Conservation (phyloP, 2,797 vertebrate genomes). For the Rhinichthys osculus region DNA sequence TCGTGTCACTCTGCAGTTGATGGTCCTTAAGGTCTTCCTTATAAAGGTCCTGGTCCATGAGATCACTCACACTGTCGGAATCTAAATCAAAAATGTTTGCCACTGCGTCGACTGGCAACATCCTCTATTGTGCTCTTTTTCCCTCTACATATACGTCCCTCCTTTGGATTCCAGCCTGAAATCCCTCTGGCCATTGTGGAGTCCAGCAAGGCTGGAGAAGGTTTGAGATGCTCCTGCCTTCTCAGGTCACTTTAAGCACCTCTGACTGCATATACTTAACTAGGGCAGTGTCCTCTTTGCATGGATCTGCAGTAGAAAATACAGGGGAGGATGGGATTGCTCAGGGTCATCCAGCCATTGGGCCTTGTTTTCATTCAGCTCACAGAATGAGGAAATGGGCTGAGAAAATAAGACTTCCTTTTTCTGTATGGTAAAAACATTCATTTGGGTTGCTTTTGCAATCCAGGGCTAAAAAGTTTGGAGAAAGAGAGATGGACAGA, state of each 20-base stretch:
- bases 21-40: slow-evolving; percentile 52
- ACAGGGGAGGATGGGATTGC: slow-evolving; percentile 73
- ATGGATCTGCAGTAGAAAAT: slow-evolving; percentile 77
- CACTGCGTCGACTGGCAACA: slow-evolving; percentile 10
- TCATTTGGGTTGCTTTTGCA: slow-evolving; percentile 47
- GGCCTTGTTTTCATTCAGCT: slow-evolving; percentile 58
- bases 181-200: slow-evolving; percentile 50
- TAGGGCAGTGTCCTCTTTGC: slow-evolving; percentile 80
- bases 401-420: slow-evolving; percentile 52
- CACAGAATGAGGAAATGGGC: slow-evolving; percentile 53
- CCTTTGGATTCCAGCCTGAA: slow-evolving; percentile 52
- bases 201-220: slow-evolving; percentile 58
- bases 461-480: slow-evolving; percentile 48
- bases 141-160: slow-evolving; percentile 45
- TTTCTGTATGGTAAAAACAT: slow-evolving; percentile 35
- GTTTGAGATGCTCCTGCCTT: slow-evolving; percentile 51
- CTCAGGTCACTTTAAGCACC: slow-evolving; percentile 70
- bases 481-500: slow-evolving; percentile 49
- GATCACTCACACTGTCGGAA: not conserved
- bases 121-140: slow-evolving; percentile 35
- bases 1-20: slow-evolving; percentile 23
- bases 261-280: slow-evolving; percentile 75
- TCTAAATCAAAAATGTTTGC: slow-evolving; percentile 23
- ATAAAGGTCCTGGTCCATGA: slow-evolving; percentile 46
- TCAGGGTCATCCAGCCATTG: slow-evolving; percentile 77